Percentiles rank a stretch among this genome's conserved stretches.
Evolutionary conservation across 1,140 invertebrate species (phyloP).

Genomic region (Zaprionus africanus): DNA sequence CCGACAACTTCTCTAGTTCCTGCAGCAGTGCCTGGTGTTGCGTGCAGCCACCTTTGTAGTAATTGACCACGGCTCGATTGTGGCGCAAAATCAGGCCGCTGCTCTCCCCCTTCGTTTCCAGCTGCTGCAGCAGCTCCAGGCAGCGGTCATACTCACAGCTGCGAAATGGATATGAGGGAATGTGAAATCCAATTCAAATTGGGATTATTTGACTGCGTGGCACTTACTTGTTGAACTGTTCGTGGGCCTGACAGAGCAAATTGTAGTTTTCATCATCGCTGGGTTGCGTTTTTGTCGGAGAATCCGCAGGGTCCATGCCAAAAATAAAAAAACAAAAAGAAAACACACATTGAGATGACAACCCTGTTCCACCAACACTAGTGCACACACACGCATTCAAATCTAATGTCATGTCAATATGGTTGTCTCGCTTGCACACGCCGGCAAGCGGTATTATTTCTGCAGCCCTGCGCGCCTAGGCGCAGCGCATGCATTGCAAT

Average conservation of each 20-base stretch:
- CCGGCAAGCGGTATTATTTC: neutral
- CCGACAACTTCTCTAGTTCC: constrained; percentile 80
- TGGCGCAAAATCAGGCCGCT: constrained; percentile 89
- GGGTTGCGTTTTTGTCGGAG: constrained; percentile 71
- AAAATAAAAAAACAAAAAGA: constrained; percentile 64
- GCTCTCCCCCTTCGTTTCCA: constrained; percentile 86
- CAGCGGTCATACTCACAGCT: constrained; percentile 86
- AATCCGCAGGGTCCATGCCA: constrained; percentile 75
- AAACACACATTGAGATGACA: constrained; percentile 49
- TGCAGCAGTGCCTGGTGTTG: constrained; percentile 89
- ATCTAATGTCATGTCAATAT: neutral
- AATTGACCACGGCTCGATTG: constrained; percentile 90
- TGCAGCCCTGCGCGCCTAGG: constrained; percentile 27
- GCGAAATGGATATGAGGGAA: neutral
- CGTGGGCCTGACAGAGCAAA: constrained; percentile 71
- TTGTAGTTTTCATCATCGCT: constrained; percentile 75
- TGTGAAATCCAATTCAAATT: neutral
- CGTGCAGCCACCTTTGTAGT: constrained; percentile 89
- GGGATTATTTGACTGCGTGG: neutral
- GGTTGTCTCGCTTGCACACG: constrained; percentile 23
- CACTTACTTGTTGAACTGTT: constrained; percentile 75
- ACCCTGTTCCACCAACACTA: constrained; percentile 10
- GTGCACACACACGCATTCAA: constrained; percentile 4
- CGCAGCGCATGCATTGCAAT: neutral
- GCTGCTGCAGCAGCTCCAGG: constrained; percentile 86